A percentile compares a stretch with the other conserved stretches of the same genome.
phyloP scores from a whole-genome alignment of 2,797 vertebrate genomes.

The Protosalanx chinensis region DNA sequence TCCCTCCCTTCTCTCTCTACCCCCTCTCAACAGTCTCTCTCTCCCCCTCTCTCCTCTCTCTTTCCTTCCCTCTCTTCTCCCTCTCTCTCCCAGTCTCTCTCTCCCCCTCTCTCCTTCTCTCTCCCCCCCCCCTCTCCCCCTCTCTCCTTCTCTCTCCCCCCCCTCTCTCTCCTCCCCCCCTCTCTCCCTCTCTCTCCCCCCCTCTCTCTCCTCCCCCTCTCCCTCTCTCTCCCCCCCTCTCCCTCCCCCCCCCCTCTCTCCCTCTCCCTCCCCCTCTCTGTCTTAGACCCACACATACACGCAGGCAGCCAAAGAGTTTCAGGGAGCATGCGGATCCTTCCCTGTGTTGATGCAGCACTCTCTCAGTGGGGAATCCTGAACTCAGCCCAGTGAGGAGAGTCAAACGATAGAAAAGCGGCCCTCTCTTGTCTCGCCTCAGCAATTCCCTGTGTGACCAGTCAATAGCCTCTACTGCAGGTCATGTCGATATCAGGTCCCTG shows the following conservation, averaged over 20 bases:
- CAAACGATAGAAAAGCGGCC: slow-evolving; percentile 44
- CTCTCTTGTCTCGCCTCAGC: slow-evolving; percentile 37
- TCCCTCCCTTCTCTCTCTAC: neutral
- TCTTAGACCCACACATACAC: slow-evolving; percentile 17
- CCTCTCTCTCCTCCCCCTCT: neutral
- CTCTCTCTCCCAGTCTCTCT: slow-evolving; percentile 1
- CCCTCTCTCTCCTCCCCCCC: neutral
- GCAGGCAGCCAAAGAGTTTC: slow-evolving; percentile 31
- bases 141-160: neutral
- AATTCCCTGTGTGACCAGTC: slow-evolving; percentile 20
- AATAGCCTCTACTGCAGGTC: slow-evolving; percentile 47
- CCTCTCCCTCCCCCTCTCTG: neutral
- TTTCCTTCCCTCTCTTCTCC: slow-evolving; percentile 1
- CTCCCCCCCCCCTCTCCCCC: neutral
- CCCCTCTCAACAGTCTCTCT: neutral
- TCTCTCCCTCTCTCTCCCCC: slow-evolving; percentile 4
- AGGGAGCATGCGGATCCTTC: slow-evolving; percentile 38
- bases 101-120: neutral
- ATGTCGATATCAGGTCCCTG: slow-evolving; percentile 45
- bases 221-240: neutral
- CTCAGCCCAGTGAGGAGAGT: slow-evolving; percentile 40
- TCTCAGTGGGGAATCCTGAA: slow-evolving; percentile 51
- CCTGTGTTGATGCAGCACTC: slow-evolving; percentile 51
- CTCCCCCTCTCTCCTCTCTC: neutral
- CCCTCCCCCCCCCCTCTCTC: neutral